A percentile compares a stretch with the other conserved stretches of the same genome.
Conservation (phyloP, 30 jellyfish, hydroid and myxozoan species). For the Cassiopea xamachana region DNA sequence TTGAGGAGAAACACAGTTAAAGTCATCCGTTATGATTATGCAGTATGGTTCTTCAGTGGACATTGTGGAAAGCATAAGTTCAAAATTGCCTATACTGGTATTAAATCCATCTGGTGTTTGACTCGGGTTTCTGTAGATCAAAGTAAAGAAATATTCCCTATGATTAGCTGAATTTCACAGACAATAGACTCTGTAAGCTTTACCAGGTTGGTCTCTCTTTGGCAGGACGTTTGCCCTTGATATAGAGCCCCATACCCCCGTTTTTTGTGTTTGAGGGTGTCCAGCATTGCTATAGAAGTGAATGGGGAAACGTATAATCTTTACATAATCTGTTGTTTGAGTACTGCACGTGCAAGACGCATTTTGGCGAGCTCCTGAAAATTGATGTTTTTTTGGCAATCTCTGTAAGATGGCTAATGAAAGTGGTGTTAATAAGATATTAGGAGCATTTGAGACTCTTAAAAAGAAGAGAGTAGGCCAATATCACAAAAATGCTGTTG, state of each 20-base stretch:
- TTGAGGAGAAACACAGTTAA: conserved; percentile 7
- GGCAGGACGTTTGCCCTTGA: not conserved
- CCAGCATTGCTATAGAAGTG: no score
- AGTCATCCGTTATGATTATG: not conserved
- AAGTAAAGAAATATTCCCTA: not conserved
- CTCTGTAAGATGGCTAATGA: no score
- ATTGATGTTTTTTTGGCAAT: no score
- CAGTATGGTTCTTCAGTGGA: conserved; percentile 69
- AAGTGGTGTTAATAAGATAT: no score
- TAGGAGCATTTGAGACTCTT: no score
- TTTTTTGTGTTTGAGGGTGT: not conserved
- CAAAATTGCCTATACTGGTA: not conserved
- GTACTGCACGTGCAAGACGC: no score
- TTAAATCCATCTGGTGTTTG: not conserved
- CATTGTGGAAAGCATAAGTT: not conserved
- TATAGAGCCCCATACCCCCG: not conserved
- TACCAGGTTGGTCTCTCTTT: not conserved
- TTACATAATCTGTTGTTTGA: no score
- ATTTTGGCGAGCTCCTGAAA: no score
- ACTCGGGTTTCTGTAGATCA: not conserved
- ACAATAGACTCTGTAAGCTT: not conserved
- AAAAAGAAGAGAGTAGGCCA: no score
- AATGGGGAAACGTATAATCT: no score
- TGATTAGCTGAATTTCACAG: not conserved
- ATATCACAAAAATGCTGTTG: no score